Evolutionary conservation across 2,888 invertebrate genomes (phyloP), one percentile per base, ranked within the genome.

Genomic region (Tribolium freemani): DNA sequence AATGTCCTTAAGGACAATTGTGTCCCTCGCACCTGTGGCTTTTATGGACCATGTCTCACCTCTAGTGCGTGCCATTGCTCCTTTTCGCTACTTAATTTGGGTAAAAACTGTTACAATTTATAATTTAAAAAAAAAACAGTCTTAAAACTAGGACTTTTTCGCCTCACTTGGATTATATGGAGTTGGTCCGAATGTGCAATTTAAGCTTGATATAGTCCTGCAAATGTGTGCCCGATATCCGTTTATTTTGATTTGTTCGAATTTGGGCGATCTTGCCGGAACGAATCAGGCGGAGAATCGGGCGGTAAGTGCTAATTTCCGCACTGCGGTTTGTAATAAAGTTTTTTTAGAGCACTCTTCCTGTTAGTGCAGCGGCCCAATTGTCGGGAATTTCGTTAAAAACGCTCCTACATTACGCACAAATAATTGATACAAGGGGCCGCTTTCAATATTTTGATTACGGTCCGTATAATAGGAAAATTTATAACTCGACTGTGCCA

Each of bases 371-470:
- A 8, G 9, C 8, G n/a, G 8, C 38, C 8, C 38, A 38, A 38
- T n/a, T 38, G 0, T 91, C 93, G 0, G 93, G 93, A 0, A 90
- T 91, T 0, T 93, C 93, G 0, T 88, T 90, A 0, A 91, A 89
- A 82, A 91, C 92, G 0, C 75, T 94, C 5, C 83, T 91, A 0
- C 94, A 94, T 83, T 92, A 88, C 76, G 88, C 88, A 0, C 92
- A 92, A 82, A 89, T 89, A 82, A 89, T 91, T 5, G 80, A 83
- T 13, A 87, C 30, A 9, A 46, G 11, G 21, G 72, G 71, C 3
- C 21, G 57, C 10, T 79, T 79, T 85, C 89, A 89, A 75, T 88
- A 88, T 80, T 94, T 89, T 76, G 93, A 94, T 82, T 92, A 90
- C 77, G 93, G 93, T 0, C 78, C 80, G 0, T 87, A 84, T n/a